These are phyloP conservation scores for Lota lota DNA, from an alignment of 2,113 vertebrate genomes.

Conservation along the genomic window DNA sequence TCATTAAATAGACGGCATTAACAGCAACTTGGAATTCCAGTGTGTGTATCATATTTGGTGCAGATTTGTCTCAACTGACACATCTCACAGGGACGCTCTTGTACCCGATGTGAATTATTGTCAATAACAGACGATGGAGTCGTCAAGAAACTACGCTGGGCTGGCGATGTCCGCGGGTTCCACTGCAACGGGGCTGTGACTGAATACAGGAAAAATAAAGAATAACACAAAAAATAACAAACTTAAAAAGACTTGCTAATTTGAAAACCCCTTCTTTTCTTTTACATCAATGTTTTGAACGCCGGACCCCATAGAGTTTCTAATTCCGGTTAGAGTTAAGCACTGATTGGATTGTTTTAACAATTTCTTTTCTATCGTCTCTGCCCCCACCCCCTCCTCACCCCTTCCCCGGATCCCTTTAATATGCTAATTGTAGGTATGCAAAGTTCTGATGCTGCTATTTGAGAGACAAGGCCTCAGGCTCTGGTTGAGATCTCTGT, in stretches of 20 bases:
- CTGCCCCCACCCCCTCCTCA: too few species aligned
- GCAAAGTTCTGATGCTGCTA: constrained; percentile 90
- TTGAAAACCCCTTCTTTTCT: constrained; percentile 40
- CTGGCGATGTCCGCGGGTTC: too few species aligned
- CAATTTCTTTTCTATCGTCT: constrained; percentile 68
- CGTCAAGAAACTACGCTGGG: constrained; percentile 21
- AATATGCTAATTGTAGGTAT: constrained; percentile 91
- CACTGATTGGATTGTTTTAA: constrained; percentile 71
- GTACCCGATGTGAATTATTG: neutral
- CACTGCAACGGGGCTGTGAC: too few species aligned
- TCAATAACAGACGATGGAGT: constrained; percentile 33
- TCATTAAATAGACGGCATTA: too few species aligned
- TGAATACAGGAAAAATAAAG: constrained; percentile 12
- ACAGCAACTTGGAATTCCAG: neutral
- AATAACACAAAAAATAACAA: constrained; percentile 44
- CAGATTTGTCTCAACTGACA: too few species aligned
- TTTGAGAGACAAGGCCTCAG: constrained; percentile 91
- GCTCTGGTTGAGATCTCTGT: constrained; percentile 85
- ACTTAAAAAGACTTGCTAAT: constrained; percentile 52
- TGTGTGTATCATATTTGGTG: neutral
- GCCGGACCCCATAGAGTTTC: constrained; percentile 57
- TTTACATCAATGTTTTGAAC: constrained; percentile 35
- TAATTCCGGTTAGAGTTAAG: constrained; percentile 74
- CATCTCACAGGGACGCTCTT: too few species aligned
- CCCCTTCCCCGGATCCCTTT: constrained; percentile 75